Evolutionary conservation across 1,140 invertebrate species (phyloP).

Genomic region (Hycleus phaleratus): DNA sequence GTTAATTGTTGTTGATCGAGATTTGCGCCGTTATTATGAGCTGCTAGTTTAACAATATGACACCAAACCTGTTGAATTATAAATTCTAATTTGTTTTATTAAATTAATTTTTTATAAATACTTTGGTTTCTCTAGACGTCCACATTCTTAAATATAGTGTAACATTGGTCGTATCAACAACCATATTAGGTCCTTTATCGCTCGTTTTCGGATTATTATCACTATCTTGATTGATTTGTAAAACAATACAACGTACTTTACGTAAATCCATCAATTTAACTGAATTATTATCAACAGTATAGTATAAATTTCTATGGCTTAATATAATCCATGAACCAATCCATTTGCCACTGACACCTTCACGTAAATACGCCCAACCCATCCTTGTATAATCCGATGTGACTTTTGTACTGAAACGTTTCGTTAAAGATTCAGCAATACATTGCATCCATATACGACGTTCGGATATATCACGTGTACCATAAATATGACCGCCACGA

Average conservation of each 20-base stretch:
- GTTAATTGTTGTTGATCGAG: constrained; percentile 80
- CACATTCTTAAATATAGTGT: constrained; percentile 66
- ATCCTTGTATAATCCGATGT: constrained; percentile 52
- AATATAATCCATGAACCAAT: constrained; percentile 70
- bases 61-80: constrained; percentile 52
- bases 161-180: constrained; percentile 54
- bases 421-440: constrained; percentile 54
- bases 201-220: constrained; percentile 43
- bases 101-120: constrained; percentile 21
- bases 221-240: constrained; percentile 46
- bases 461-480: constrained; percentile 47
- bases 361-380: constrained; percentile 56
- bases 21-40: constrained; percentile 65
- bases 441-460: constrained; percentile 60
- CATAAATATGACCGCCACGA: constrained; percentile 47
- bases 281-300: constrained; percentile 48
- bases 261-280: constrained; percentile 64
- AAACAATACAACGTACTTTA: constrained; percentile 72
- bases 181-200: constrained; percentile 53
- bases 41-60: constrained; percentile 61
- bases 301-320: constrained; percentile 59
- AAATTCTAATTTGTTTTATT: not conserved
- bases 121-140: constrained; percentile 53
- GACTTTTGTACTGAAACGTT: constrained; percentile 50
- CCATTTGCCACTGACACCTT: constrained; percentile 68